Evolutionary conservation across 2,113 vertebrate species (phyloP).

Genomic region (Solea senegalensis): DNA sequence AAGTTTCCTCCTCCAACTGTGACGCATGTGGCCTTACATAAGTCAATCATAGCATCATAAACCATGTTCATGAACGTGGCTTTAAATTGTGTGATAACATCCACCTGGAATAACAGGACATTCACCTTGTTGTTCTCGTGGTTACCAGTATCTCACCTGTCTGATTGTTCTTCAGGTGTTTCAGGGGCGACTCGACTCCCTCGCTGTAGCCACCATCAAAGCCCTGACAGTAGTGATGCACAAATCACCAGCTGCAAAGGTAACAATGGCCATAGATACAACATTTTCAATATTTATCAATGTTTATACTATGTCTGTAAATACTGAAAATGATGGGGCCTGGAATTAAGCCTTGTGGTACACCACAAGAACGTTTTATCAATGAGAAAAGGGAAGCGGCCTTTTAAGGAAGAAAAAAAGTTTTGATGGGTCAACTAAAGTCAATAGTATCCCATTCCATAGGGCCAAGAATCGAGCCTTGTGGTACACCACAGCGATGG

Average conservation of each 20-base stretch:
- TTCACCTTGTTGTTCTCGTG: constrained; percentile 9
- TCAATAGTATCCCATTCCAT: no score
- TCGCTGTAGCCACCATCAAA: constrained; percentile 94
- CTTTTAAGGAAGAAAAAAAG: no score
- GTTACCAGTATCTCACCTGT: constrained; percentile 3
- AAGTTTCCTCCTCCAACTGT: constrained; percentile 24
- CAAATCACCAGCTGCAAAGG: constrained; percentile 98
- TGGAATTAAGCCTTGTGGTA: no score
- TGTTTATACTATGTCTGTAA: no score
- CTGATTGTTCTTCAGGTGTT: constrained; percentile 83
- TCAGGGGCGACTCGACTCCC: constrained; percentile 90
- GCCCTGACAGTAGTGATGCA: constrained; percentile 97
- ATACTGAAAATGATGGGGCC: no score
- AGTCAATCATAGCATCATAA: constrained; percentile 15
- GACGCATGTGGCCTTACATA: constrained; percentile 34
- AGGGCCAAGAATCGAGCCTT: no score
- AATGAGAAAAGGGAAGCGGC: no score
- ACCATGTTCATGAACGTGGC: constrained; percentile 10
- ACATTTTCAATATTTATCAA: background rate
- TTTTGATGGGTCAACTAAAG: no score
- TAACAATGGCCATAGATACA: constrained; percentile 46
- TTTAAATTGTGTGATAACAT: constrained; percentile 27
- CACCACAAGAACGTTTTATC: no score
- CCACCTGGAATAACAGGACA: constrained; percentile 36
- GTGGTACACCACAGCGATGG: no score